Base-by-base conservation (phyloP, 2,797 vertebrate species). In the Astyanax mexicanus region DNA sequence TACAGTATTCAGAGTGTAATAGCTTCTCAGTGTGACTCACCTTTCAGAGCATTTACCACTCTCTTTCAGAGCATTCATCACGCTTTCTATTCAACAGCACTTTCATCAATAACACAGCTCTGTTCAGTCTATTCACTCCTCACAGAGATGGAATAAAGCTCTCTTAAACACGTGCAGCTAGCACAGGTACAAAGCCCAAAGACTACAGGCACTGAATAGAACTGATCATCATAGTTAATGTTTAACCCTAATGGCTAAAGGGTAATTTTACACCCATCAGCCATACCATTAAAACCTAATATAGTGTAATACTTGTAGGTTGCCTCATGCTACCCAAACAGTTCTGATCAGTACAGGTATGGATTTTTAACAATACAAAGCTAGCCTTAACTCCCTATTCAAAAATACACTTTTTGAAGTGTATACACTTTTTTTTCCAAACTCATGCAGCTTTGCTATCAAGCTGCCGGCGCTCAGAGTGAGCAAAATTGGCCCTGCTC, bases 11-110 rank as follows among this genome's bases (percentile, higher is more conserved):
- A 4, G 32, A n/a, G 10, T 10, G 10, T 6, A 68, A 75, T 75
- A 75, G 64, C 73, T 52, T 68, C 73, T 19, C 52, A 75, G 65
- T 57, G 62, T 57, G 62, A 27, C 51, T 57, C 27, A 47, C 72
- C 72, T 74, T 74, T 67, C 72, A 57, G 21, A 25, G 19, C 27
- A 51, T 29, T 38, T 51, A 10, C n/a, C 62, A 6, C 52, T n/a
- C n/a, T n/a, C 72, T 74, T 74, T 67, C 72, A 57, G 21, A 25
- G 19, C 27, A 51, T 29, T 38, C 51, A 10, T n/a, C 62, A 21
- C 19, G 9, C 42, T 49, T 69, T 75, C 55, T 29, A 29, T 61
- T 69, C 49, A n/a, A 12, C 7, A 12, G 51, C 40, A 21, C 35
- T 32, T 54, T 47, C 25, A 17, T 38, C 58, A 49, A 69, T 61